phyloP scores from a whole-genome alignment of 2,797 vertebrate genomes.

The Myiothlypis chrysogaster region DNA sequence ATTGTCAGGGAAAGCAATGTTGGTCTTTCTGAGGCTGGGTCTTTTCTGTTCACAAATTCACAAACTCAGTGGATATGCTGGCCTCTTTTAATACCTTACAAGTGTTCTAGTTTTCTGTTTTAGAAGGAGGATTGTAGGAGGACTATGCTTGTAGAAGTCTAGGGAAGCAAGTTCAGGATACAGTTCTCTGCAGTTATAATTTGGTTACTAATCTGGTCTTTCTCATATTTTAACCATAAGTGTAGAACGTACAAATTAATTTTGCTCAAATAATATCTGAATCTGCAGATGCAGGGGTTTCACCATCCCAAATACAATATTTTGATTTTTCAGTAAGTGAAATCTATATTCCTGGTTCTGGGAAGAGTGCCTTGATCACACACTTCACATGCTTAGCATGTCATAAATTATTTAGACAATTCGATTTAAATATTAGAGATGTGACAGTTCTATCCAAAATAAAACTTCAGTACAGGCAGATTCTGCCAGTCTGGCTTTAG shows the following conservation, averaged over 20 bases:
- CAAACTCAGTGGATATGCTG: neutral
- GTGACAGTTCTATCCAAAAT: neutral
- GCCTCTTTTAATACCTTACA: neutral
- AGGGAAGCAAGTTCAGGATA: neutral
- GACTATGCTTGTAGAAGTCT: neutral
- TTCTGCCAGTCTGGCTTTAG: neutral
- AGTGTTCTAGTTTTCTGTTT: neutral
- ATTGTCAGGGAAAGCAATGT: neutral
- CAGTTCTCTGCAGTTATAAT: neutral
- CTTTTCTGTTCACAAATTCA: neutral
- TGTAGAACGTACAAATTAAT: neutral
- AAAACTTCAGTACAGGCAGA: neutral
- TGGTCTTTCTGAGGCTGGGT: neutral
- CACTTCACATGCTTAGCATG: neutral
- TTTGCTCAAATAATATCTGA: neutral
- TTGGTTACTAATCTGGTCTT: neutral
- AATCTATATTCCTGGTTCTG: neutral
- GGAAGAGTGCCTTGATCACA: neutral
- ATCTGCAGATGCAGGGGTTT: neutral
- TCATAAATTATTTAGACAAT: neutral
- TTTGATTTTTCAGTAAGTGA: neutral
- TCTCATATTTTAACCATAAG: neutral
- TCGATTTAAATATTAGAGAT: neutral
- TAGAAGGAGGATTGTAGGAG: neutral
- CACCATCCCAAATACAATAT: neutral